A percentile compares a stretch with the other conserved stretches of the same genome.
phyloP scores from a whole-genome alignment of 2,888 invertebrate genomes.

The Pilophorus perplexus region DNA sequence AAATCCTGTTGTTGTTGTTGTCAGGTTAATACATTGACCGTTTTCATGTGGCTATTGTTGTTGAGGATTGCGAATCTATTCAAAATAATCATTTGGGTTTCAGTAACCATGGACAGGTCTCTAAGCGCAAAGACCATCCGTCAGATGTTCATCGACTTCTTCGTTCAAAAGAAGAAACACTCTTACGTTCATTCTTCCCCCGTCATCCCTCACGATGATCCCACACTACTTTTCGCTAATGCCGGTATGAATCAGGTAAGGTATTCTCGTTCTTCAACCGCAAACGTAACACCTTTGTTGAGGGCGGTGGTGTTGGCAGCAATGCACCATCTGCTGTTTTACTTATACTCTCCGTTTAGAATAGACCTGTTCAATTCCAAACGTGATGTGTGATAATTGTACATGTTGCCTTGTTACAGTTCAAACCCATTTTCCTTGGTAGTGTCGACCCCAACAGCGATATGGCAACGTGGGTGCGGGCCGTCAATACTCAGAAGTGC shows the following conservation, averaged over 20 bases:
- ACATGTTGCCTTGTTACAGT: no score
- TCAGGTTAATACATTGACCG: no score
- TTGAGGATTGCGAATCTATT: no score
- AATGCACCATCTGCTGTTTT: no score
- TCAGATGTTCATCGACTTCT: slow-evolving; percentile 83
- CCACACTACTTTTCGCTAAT: slow-evolving; percentile 94
- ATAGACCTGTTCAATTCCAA: no score
- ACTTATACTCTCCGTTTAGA: no score
- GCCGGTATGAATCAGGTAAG: slow-evolving; percentile 96
- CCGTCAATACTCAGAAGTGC: slow-evolving; percentile 96
- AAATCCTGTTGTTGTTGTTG: no score
- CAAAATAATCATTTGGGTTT: no score
- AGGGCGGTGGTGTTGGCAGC: not conserved
- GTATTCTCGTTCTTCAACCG: no score
- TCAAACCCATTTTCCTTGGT: slow-evolving; percentile 97
- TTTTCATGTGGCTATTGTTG: no score
- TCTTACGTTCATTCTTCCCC: slow-evolving; percentile 96
- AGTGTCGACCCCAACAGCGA: slow-evolving; percentile 95
- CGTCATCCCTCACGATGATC: slow-evolving; percentile 96
- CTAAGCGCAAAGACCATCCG: slow-evolving; percentile 74
- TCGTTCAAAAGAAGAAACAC: slow-evolving; percentile 76
- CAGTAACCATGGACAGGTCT: slow-evolving; percentile 26
- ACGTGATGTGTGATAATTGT: no score
- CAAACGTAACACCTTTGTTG: no score
- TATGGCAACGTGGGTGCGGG: slow-evolving; percentile 83